A percentile compares a stretch with the other conserved stretches of the same genome.
Evolutionary conservation across 2,888 invertebrate species (phyloP).

Genomic region (Drosophila testacea): DNA sequence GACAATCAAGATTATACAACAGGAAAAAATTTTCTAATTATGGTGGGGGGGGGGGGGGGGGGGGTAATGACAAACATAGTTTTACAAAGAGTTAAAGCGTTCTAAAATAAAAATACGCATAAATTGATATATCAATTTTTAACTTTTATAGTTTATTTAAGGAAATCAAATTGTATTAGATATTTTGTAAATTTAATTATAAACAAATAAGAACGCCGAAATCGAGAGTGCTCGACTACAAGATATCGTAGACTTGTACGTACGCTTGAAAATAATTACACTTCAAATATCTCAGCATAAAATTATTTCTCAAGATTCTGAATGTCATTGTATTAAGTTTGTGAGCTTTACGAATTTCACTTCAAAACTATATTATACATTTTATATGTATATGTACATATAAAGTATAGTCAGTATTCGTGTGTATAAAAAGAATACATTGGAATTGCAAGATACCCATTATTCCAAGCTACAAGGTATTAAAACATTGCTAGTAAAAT

Average conservation of each 20-base stretch:
- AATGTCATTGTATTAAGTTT: not conserved
- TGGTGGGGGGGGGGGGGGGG: too few species aligned
- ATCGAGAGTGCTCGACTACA: too few species aligned
- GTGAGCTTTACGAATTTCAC: not conserved
- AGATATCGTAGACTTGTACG: not conserved
- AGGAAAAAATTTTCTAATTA: too few species aligned
- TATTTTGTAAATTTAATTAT: not conserved
- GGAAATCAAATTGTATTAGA: not conserved
- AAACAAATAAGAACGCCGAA: not conserved
- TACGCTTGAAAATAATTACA: not conserved
- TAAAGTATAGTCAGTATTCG: too few species aligned
- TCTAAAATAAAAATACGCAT: not conserved
- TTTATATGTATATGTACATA: too few species aligned
- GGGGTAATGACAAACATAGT: too few species aligned
- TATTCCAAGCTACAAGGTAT: slow-evolving; percentile 14
- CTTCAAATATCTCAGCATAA: not conserved
- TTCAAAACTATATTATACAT: too few species aligned
- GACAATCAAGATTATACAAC: too few species aligned
- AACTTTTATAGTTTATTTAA: not conserved
- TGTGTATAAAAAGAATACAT: too few species aligned
- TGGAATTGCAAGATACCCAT: too few species aligned
- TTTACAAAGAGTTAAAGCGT: too few species aligned
- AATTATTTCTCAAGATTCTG: not conserved
- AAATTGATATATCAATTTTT: not conserved
- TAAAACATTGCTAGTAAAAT: slow-evolving; percentile 39